Conservation (phyloP, 2,888 invertebrate genomes). For the Alcis repandata region DNA sequence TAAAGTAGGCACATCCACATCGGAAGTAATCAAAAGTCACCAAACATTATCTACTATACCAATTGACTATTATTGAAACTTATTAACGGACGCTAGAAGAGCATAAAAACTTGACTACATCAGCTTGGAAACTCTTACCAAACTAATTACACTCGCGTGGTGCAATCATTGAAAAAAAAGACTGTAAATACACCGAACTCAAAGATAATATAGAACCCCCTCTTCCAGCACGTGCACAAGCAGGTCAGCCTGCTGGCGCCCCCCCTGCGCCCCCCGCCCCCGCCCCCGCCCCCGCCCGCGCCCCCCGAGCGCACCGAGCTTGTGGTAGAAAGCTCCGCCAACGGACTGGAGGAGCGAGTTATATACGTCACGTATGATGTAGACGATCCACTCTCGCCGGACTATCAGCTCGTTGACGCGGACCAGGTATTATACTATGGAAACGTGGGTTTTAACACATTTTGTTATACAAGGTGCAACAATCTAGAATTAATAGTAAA, state of each 20-base stretch:
- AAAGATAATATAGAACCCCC: background rate
- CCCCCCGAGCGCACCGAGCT: slow-evolving; percentile 26
- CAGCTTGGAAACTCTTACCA: too few relatives aligned
- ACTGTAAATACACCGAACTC: too few relatives aligned
- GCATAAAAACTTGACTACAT: too few relatives aligned
- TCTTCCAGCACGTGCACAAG: slow-evolving; percentile 67
- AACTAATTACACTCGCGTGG: too few relatives aligned
- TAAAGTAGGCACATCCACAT: too few relatives aligned
- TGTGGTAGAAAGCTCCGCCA: slow-evolving; percentile 45
- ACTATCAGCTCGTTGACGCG: slow-evolving; percentile 67
- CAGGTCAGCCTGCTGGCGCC: slow-evolving; percentile 69
- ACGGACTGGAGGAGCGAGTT: slow-evolving; percentile 64
- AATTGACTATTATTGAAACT: too few relatives aligned
- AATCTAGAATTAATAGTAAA: too few relatives aligned
- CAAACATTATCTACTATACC: too few relatives aligned
- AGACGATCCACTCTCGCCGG: slow-evolving; percentile 60
- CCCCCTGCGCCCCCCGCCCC: background rate
- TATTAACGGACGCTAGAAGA: too few relatives aligned
- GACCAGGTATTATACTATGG: slow-evolving; percentile 61
- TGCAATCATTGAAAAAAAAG: too few relatives aligned
- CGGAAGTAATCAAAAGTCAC: too few relatives aligned
- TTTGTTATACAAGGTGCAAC: background rate
- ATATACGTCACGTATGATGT: slow-evolving; percentile 80
- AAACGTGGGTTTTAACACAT: background rate
- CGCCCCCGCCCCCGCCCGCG: slow-evolving; percentile 2